Conservation (phyloP, 2,888 invertebrate species). For the Margaritifera margaritifera region DNA sequence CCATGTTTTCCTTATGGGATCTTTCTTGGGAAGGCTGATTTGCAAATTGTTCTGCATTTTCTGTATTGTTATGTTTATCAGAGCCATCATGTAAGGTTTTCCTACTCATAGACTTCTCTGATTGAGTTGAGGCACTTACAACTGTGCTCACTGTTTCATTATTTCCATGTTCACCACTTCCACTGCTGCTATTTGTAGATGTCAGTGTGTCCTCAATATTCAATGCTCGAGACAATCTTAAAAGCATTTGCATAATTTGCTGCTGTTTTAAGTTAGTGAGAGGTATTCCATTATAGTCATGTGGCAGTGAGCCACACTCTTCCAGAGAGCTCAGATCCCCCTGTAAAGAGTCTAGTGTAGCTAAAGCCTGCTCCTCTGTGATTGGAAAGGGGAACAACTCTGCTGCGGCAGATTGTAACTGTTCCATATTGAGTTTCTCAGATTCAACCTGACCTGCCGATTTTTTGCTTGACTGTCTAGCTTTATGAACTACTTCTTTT, state of each 20-base stretch:
- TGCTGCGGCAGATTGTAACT: constrained; percentile 37
- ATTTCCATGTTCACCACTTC: constrained; percentile 19
- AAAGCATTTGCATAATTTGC: constrained; percentile 60
- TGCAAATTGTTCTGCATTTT: too few species aligned
- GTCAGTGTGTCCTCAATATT: constrained; percentile 59
- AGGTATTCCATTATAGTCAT: constrained; percentile 60
- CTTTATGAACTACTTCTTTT: too few species aligned
- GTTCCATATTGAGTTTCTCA: constrained; percentile 14
- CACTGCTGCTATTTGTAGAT: constrained; percentile 47
- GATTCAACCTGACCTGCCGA: too few species aligned
- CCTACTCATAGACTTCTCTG: too few species aligned
- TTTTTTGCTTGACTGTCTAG: too few species aligned
- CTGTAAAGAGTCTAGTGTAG: constrained; percentile 53
- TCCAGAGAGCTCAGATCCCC: constrained; percentile 61
- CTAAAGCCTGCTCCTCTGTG: constrained; percentile 41
- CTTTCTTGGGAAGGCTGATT: too few species aligned
- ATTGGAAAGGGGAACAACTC: constrained; percentile 36
- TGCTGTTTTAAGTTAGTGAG: constrained; percentile 60
- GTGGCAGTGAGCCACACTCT: constrained; percentile 53
- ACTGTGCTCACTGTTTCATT: neutral
- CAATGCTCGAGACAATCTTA: constrained; percentile 56
- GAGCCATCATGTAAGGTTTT: too few species aligned
- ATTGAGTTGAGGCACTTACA: too few species aligned
- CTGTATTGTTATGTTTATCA: too few species aligned
- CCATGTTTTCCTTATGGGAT: too few species aligned